A percentile compares a stretch with the other conserved stretches of the same genome.
Conservation (phyloP, 1,140 invertebrate genomes). For the Trypoxylus dichotomus region DNA sequence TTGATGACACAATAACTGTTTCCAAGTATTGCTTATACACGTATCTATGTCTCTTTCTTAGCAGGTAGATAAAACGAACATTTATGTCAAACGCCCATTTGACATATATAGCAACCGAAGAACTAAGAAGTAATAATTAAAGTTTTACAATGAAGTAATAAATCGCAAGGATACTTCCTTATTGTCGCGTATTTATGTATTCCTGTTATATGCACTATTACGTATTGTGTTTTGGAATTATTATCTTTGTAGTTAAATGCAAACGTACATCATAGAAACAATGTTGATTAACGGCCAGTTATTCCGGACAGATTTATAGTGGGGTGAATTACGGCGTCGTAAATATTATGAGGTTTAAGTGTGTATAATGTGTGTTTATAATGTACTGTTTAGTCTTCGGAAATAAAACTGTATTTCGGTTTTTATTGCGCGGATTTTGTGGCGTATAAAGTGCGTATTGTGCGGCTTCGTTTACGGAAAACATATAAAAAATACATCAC, state of each 20-base stretch:
- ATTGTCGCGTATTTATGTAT: constrained; percentile 13
- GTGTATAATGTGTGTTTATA: constrained; percentile 27
- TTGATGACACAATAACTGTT: not conserved
- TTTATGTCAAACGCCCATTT: not conserved
- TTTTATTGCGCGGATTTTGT: constrained; percentile 27
- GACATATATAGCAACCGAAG: not conserved
- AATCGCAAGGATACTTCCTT: constrained; percentile 28
- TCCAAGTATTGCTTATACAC: not conserved
- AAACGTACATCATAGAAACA: constrained; percentile 46
- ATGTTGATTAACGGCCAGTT: constrained; percentile 46
- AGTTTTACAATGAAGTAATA: constrained; percentile 27
- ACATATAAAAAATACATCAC: not conserved
- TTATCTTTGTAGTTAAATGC: constrained; percentile 23
- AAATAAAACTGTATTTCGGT: constrained; percentile 23
- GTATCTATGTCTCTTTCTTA: not conserved
- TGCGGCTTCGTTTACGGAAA: constrained; percentile 15
- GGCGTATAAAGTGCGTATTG: constrained; percentile 19
- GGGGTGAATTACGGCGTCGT: constrained; percentile 42
- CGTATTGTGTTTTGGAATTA: constrained; percentile 28
- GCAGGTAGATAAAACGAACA: not conserved
- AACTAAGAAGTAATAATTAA: constrained; percentile 1
- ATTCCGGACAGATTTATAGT: constrained; percentile 44
- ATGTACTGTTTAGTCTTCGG: constrained; percentile 28
- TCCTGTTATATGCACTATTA: constrained; percentile 9
- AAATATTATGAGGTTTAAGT: constrained; percentile 38